Conservation (phyloP, 2,888 invertebrate genomes). For the Stenchaetothrips biformis region DNA sequence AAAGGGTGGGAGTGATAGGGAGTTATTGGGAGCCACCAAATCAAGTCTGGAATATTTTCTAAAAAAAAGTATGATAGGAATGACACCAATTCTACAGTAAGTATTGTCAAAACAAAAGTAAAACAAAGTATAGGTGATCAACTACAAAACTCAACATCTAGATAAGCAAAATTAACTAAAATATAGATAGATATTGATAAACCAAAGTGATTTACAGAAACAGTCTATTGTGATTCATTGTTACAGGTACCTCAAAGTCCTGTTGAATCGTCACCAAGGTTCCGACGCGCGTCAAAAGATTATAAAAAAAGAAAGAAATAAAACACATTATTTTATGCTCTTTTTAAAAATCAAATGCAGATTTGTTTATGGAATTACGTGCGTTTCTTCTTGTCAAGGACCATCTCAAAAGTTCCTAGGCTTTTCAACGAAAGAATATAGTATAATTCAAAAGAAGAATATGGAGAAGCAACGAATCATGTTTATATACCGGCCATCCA, state of each 20-base stretch:
- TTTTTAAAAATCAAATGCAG: constrained; percentile 27
- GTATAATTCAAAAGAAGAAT: constrained; percentile 17
- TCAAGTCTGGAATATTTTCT: constrained; percentile 23
- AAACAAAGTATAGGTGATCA: constrained; percentile 24
- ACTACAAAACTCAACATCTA: constrained; percentile 25
- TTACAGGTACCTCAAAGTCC: constrained; percentile 24
- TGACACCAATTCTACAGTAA: constrained; percentile 25
- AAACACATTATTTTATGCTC: constrained; percentile 32
- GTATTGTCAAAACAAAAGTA: constrained; percentile 23
- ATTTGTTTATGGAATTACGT: constrained; percentile 6
- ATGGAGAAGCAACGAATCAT: constrained; percentile 22
- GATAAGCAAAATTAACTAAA: constrained; percentile 25
- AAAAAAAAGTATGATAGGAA: constrained; percentile 25
- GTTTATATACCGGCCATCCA: constrained; percentile 16
- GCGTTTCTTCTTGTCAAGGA: constrained; percentile 43
- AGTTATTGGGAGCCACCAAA: background rate
- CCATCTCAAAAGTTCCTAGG: constrained; percentile 52
- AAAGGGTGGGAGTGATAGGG: background rate
- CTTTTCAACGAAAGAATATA: constrained; percentile 26
- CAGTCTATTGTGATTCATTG: constrained; percentile 25
- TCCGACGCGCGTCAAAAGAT: constrained; percentile 23
- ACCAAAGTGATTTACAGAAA: constrained; percentile 25
- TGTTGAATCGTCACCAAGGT: constrained; percentile 24
- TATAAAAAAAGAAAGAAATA: constrained; percentile 28
- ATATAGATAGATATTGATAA: constrained; percentile 25